phyloP scores from a whole-genome alignment of 2,888 invertebrate genomes.

The Conops quadrifasciatus region DNA sequence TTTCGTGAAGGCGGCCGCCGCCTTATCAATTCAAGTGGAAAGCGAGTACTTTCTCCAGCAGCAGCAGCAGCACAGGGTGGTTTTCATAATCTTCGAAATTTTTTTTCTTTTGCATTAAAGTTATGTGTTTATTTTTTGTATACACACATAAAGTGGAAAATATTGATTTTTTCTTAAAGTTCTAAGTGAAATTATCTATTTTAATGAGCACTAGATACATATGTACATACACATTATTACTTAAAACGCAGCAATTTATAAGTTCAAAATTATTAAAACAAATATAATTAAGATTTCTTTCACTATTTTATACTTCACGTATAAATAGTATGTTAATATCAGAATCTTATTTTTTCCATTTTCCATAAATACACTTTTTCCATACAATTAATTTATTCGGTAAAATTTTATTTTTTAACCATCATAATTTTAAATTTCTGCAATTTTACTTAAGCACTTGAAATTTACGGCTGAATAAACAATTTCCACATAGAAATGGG shows the following conservation, averaged over 20 bases:
- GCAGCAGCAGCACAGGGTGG: background rate
- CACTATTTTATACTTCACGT: too few relatives aligned
- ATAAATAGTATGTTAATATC: background rate
- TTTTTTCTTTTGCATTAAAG: background rate
- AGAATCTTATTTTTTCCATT: slow-evolving; percentile 16
- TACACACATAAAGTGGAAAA: background rate
- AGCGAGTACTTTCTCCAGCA: background rate
- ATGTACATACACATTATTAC: too few relatives aligned
- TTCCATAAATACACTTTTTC: background rate
- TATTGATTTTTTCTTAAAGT: slow-evolving; percentile 4
- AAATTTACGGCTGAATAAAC: background rate
- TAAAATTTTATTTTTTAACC: background rate
- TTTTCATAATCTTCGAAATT: background rate
- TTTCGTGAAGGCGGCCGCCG: background rate
- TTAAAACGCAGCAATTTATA: background rate
- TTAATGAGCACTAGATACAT: background rate
- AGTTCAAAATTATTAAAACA: background rate
- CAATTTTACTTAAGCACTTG: background rate
- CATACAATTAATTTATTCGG: background rate
- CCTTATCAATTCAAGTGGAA: background rate
- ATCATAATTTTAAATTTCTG: background rate
- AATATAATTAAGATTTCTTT: slow-evolving; percentile 10
- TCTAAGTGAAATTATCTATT: background rate
- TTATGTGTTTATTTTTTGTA: background rate
- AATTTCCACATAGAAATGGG: slow-evolving; percentile 5